Percentiles rank a stretch among this genome's conserved stretches.
Evolutionary conservation across 2,888 invertebrate species (phyloP).

Genomic region (Chirona hameri): DNA sequence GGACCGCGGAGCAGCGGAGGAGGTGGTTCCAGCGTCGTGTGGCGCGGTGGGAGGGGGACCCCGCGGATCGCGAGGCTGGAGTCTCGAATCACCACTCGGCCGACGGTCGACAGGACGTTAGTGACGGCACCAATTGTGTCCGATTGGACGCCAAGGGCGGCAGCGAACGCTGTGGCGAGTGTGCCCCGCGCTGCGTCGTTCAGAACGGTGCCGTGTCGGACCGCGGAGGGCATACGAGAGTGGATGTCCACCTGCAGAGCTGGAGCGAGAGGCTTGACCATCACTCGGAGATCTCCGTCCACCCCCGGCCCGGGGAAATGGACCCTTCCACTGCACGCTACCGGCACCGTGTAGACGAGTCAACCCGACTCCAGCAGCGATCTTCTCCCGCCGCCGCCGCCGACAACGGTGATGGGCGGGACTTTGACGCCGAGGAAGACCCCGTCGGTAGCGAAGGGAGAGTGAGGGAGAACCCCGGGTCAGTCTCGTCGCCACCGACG

Average conservation of each 20-base stretch:
- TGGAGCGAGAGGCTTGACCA: not conserved
- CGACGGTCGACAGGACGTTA: not conserved
- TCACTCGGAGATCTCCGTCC: not conserved
- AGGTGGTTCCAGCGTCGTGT: not conserved
- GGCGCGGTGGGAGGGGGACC: not conserved
- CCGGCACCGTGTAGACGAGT: not conserved
- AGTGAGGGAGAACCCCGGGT: no score
- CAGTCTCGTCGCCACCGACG: not conserved
- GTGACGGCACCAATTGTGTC: not conserved
- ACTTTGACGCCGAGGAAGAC: not conserved
- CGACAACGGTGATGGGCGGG: not conserved
- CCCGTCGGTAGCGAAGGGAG: no score
- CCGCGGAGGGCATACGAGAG: not conserved
- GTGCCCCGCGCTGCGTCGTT: no score
- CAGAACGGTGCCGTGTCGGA: no score
- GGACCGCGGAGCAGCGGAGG: not conserved
- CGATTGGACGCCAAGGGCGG: not conserved
- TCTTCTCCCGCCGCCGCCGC: not conserved
- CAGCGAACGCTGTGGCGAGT: no score
- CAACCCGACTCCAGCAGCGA: not conserved
- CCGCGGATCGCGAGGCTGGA: no score
- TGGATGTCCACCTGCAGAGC: not conserved
- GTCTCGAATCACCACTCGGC: not conserved
- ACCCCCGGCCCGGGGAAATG: not conserved
- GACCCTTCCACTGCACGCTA: not conserved